Base-by-base conservation (phyloP, 92 coral and sea anemone genomes). In the Desmophyllum pertusum region DNA sequence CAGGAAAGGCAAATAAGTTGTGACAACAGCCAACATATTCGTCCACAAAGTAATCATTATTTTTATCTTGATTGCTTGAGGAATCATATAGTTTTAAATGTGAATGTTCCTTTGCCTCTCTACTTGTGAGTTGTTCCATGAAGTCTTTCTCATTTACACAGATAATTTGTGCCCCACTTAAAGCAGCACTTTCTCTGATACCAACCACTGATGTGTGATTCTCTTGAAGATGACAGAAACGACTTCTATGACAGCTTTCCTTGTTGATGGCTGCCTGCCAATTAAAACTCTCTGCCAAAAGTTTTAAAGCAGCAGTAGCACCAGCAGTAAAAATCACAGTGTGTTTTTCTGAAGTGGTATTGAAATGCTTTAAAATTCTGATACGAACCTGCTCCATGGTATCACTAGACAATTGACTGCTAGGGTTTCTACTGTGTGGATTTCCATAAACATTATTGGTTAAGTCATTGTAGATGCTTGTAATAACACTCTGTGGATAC, bases 151-250 rank as follows among this genome's bases (percentile, higher is more conserved):
- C 91, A 57, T 37, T 85, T 46, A 97, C 84, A 88, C 93, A 88
- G 45, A 88, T 37, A 69, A 91, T 70, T 36, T 81, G 75, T 52
- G 92, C 94, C 66, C 97, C 98, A 85, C 53, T 76, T 3, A 75
- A 76, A 29, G 74, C 76, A 53, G 97, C 99, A 79, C 80, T 88
- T 65, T 93, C 98, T 66, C 99, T 88, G 39, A 97, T 92, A 63
- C 99, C 99, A 57, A 94, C 94, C 61, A 97, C 98, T 70, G 99
- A 97, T 11, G 99, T 97, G 74, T 97, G 99, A 76, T 90, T 92
- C 37, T 88, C 91, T 48, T 94, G 94, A 64, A 97, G 89, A 70
- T 90, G 92, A 74, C 92, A 93, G 75, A 97, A 92, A 72, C 92
- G 78, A 61, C 89, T 88, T 80, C 64, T 66, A 76, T 76, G 70